Conservation (phyloP, 2,797 vertebrate genomes). For the Emydoidea blandingii region DNA sequence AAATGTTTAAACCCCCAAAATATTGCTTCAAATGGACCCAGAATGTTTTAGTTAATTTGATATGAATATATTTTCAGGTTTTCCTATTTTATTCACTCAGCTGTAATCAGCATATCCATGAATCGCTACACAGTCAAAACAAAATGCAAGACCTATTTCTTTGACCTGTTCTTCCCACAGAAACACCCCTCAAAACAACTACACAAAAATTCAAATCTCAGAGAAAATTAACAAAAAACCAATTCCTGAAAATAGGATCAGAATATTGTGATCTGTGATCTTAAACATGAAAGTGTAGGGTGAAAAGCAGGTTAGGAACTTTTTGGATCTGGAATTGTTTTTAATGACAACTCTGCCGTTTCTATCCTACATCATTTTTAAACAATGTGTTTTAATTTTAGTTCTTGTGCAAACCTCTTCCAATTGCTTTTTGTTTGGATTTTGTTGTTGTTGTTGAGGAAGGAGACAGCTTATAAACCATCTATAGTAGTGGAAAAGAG, state of each 20-base stretch:
- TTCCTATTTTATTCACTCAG: too few species aligned
- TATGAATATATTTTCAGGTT: too few species aligned
- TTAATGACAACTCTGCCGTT: constrained; percentile 26
- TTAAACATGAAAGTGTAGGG: background rate
- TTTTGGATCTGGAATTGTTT: background rate
- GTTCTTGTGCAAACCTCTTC: background rate
- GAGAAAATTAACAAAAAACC: too few species aligned
- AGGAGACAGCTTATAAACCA: too few species aligned
- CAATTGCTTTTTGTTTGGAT: background rate
- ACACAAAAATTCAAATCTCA: too few species aligned
- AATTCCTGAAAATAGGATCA: background rate
- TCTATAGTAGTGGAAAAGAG: too few species aligned
- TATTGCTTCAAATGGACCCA: too few species aligned
- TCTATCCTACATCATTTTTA: constrained; percentile 8
- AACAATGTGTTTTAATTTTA: background rate
- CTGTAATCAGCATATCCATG: background rate
- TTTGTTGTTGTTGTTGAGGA: too few species aligned
- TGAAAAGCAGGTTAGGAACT: constrained; percentile 3
- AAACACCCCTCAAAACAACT: background rate
- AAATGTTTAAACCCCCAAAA: too few species aligned
- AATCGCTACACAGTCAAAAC: background rate
- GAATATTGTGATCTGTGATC: background rate
- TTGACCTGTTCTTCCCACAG: background rate
- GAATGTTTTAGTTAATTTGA: too few species aligned
- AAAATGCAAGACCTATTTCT: background rate